Percentiles rank a stretch among this genome's conserved stretches.
Evolutionary conservation across 2,797 vertebrate genomes (phyloP).

Genomic region (Acridotheres tristis): DNA sequence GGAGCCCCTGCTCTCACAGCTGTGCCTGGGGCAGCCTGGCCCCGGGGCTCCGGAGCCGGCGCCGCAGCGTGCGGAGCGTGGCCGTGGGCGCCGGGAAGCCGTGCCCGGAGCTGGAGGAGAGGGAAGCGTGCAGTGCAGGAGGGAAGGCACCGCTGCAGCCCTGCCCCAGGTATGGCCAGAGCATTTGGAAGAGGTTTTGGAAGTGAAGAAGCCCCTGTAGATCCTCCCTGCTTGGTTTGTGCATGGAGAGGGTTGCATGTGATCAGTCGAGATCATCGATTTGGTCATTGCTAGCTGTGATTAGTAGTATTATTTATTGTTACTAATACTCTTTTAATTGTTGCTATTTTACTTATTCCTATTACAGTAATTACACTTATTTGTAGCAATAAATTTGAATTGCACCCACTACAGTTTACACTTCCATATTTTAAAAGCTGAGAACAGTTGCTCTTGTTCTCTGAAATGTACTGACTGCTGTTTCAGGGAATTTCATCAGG

Average conservation of each 20-base stretch:
- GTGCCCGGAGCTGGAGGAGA: slow-evolving; percentile 88
- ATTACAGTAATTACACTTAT: background rate
- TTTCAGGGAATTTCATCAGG: background rate
- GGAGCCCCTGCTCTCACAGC: slow-evolving; percentile 88
- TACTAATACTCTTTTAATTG: background rate
- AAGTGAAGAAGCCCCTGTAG: background rate
- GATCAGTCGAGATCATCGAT: background rate
- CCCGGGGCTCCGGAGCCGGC: slow-evolving; percentile 86
- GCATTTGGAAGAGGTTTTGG: background rate
- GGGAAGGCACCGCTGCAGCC: slow-evolving; percentile 82
- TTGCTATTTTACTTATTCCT: background rate
- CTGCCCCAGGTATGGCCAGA: slow-evolving; percentile 88
- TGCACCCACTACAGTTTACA: background rate
- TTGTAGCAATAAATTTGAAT: background rate
- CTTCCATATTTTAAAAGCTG: background rate
- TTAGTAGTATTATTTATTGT: background rate
- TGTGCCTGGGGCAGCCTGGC: slow-evolving; percentile 82
- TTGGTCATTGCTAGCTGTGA: background rate
- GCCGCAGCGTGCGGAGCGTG: slow-evolving; percentile 78
- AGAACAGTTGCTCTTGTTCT: background rate
- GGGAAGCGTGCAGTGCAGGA: slow-evolving; percentile 85
- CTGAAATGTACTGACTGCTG: background rate
- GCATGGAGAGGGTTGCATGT: rapidly evolving
- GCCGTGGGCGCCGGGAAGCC: slow-evolving; percentile 77
- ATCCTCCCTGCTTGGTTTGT: rapidly evolving